Percentiles rank a stretch among this genome's conserved stretches.
phyloP scores from a whole-genome alignment of 2,888 invertebrate species.

The Zhuqinia jingwanae region DNA sequence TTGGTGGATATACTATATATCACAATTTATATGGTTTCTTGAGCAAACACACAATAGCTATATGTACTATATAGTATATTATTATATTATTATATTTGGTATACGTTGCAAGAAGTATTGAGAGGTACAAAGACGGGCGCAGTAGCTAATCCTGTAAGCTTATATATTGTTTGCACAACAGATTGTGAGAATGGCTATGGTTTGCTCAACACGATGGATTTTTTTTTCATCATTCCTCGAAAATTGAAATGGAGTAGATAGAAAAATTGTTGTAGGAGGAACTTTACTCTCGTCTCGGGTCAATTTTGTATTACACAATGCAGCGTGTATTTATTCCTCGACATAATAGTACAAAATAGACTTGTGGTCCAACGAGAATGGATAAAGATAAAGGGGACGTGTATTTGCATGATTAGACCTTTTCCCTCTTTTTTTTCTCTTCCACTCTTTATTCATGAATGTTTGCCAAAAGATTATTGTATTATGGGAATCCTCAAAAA shows the following conservation, averaged over 20 bases:
- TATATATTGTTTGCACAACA: conserved; percentile 48
- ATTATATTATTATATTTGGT: no score
- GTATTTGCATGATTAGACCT: conserved; percentile 17
- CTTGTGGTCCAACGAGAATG: not conserved
- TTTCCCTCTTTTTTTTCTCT: no score
- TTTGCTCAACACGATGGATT: conserved; percentile 8
- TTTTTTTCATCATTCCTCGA: conserved; percentile 13
- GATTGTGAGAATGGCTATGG: conserved; percentile 27
- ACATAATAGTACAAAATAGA: no score
- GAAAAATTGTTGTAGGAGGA: conserved; percentile 21
- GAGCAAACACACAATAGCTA: no score
- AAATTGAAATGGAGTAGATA: conserved; percentile 8
- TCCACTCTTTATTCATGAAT: not conserved
- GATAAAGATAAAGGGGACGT: not conserved
- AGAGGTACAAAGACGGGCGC: no score
- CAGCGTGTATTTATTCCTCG: not conserved
- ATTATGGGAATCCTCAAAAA: not conserved
- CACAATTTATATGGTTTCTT: no score
- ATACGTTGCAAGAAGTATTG: no score
- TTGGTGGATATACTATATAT: no score
- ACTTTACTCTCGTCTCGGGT: not conserved
- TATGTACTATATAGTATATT: no score
- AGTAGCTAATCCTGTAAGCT: no score
- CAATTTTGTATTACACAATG: conserved; percentile 13
- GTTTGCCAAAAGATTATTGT: conserved; percentile 24